Evolutionary conservation across 2,113 vertebrate species (phyloP), one percentile per base, ranked within the genome.

Genomic region (Zosterops hypoxanthus): DNA sequence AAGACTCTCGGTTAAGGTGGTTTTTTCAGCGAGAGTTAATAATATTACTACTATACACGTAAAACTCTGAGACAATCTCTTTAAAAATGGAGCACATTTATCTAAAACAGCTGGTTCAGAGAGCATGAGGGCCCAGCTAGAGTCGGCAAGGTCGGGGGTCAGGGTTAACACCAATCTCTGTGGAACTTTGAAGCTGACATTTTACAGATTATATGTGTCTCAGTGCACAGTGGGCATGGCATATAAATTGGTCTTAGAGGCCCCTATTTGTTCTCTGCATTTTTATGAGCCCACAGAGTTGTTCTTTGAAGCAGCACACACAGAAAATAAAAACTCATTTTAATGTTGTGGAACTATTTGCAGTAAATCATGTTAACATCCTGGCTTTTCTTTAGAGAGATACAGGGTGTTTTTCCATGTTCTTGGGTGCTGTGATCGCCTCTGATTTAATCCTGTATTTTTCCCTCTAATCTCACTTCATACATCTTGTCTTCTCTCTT

Each of bases 101-200:
- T 99, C 98, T 98, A 98, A 98, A 99, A 98, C 99, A 99, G 99
- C 99, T 99, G 99, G 98, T 97, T 97, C 95, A 97, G 97, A 97
- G 98, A 98, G 98, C 97, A 87, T 83, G 95, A 98, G 96, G 96
- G 97, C 98, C 97, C 98, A 98, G 97, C 97, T 97, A 98, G 98
- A 98, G 98, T 98, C 98, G 84, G 97, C 23, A 86, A 95, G 98
- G 98, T 98, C 97, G 97, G 91, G 97, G 99, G 98, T 99, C 98
- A 98, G 98, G 98, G 98, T 98, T 98, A 98, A 99, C 98, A 98
- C 98, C 98, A 98, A 98, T 98, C 99, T 98, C 97, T 91, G 97
- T 98, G 96, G 98, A 98, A 98, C 99, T 99, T 99, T 99, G 98
- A 99, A 99, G 98, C 98, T 98, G 94, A 99, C 98, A 96, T 98